phyloP scores from a whole-genome alignment of 2,113 vertebrate genomes.

The Sceloporus undulatus region DNA sequence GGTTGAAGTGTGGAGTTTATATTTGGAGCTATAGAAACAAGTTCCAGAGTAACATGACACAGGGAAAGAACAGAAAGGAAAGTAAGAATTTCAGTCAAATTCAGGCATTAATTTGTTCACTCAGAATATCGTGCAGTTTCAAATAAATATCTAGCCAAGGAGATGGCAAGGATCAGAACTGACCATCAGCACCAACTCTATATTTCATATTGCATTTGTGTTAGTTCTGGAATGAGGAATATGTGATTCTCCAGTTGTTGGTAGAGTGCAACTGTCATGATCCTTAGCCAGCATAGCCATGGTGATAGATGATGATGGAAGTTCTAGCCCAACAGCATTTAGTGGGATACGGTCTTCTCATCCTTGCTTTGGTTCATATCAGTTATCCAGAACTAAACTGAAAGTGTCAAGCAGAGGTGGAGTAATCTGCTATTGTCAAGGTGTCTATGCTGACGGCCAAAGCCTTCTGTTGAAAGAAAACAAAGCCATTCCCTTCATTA shows the following conservation, averaged over 20 bases:
- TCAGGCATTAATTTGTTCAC: neutral
- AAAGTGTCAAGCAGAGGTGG: conserved; percentile 39
- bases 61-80: neutral
- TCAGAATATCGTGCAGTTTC: neutral
- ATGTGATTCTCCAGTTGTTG: too few relatives aligned
- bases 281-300: too few relatives aligned
- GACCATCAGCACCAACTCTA: neutral
- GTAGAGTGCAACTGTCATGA: too few relatives aligned
- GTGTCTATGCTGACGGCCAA: conserved; percentile 20
- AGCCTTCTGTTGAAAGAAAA: conserved; percentile 37
- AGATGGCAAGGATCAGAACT: neutral
- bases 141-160: neutral
- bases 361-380: neutral
- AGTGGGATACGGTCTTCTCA: too few relatives aligned
- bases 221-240: too few relatives aligned
- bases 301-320: too few relatives aligned
- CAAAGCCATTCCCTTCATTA: conserved; percentile 42
- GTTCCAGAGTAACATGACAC: neutral
- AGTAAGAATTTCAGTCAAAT: neutral
- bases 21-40: neutral
- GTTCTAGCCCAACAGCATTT: too few relatives aligned
- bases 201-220: neutral
- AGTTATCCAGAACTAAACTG: neutral
- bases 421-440: conserved; percentile 27
- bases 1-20: neutral